These are phyloP conservation scores for Tenthredo distinguenda DNA, from an alignment of 2,888 invertebrate genomes.

Conservation along the genomic window DNA sequence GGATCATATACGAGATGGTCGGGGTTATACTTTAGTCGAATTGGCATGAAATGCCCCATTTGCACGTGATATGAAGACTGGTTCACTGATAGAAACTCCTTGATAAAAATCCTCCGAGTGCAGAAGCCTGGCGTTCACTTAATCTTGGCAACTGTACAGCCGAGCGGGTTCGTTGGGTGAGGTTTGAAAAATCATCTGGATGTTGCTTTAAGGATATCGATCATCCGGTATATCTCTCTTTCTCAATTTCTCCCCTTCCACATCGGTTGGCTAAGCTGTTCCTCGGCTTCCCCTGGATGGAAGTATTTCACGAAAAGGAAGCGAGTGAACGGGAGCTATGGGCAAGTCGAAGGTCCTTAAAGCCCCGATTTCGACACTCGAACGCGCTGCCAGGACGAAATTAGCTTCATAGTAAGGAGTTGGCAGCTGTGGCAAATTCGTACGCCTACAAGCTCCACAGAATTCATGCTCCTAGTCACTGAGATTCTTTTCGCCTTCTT, in stretches of 20 bases:
- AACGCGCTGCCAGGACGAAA: constrained; percentile 27
- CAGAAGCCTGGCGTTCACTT: constrained; percentile 25
- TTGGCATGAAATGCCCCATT: constrained; percentile 9
- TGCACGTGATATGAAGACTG: neutral
- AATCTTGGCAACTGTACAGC: constrained; percentile 14
- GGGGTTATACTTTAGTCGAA: neutral
- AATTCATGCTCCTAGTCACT: neutral
- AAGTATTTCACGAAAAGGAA: constrained; percentile 34
- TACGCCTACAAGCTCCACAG: neutral
- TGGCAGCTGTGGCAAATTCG: constrained; percentile 31
- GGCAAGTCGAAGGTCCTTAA: constrained; percentile 43
- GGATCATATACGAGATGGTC: neutral
- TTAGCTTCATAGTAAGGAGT: constrained; percentile 29
- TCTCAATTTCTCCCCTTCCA: constrained; percentile 8
- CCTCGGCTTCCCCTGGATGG: neutral
- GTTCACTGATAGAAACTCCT: neutral
- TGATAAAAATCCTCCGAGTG: constrained; percentile 12
- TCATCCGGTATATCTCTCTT: constrained; percentile 40
- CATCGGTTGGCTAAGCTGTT: constrained; percentile 4
- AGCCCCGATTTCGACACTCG: constrained; percentile 45
- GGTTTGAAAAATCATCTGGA: constrained; percentile 47
- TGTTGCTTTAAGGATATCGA: constrained; percentile 43
- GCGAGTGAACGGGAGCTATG: constrained; percentile 19
- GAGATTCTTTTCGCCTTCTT: neutral
- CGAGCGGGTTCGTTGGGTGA: neutral